phyloP scores from a whole-genome alignment of 2,888 invertebrate species.

The Drosophila picticornis region DNA sequence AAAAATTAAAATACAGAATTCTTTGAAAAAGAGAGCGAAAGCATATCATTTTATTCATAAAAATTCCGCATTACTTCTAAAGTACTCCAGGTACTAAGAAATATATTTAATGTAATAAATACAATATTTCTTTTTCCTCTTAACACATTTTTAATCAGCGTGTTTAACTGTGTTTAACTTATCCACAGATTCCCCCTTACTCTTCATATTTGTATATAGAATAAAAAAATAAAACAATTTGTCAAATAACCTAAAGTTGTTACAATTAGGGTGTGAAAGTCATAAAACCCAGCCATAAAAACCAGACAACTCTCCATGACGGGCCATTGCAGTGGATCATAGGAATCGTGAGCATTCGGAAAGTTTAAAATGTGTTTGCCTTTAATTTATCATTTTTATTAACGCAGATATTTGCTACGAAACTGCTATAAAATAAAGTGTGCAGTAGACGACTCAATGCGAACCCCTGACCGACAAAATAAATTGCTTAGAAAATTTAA shows the following conservation, averaged over 20 bases:
- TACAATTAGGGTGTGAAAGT: not conserved
- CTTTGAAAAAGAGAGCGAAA: not conserved
- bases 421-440: constrained; percentile 29
- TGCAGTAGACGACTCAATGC: constrained; percentile 13
- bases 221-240: no score
- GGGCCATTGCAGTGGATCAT: no score
- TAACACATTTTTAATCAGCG: not conserved
- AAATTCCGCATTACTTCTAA: not conserved
- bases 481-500: constrained; percentile 71
- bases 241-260: no score
- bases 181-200: not conserved
- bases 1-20: not conserved
- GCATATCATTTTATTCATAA: not conserved
- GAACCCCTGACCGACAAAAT: constrained; percentile 45
- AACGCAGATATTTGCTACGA: not conserved
- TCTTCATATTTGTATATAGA: not conserved
- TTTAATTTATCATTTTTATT: constrained; percentile 10
- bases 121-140: not conserved
- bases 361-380: not conserved
- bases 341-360: not conserved
- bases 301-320: not conserved
- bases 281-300: not conserved
- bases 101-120: no score
- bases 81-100: not conserved
- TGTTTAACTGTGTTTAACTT: not conserved